phyloP scores from a whole-genome alignment of 2,113 vertebrate species.

The Strix uralensis region DNA sequence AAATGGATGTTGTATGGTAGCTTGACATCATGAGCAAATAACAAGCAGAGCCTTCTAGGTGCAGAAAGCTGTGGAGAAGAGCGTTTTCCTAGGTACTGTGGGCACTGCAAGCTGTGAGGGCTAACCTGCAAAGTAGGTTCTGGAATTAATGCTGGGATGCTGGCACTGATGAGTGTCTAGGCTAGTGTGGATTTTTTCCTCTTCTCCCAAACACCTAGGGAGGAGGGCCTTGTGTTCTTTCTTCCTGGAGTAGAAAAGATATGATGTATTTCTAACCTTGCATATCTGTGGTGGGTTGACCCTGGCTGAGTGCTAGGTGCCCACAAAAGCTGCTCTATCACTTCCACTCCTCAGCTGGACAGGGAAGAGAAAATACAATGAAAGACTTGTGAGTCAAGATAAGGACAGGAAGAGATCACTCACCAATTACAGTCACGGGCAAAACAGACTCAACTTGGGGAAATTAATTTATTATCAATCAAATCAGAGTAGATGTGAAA shows the following conservation, averaged over 20 bases:
- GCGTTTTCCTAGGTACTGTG: background rate
- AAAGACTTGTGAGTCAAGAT: too few relatives aligned
- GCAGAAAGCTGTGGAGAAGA: background rate
- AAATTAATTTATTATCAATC: too few relatives aligned
- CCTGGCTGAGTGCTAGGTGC: too few relatives aligned
- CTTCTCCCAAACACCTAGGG: background rate
- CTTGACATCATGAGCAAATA: background rate
- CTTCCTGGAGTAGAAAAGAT: background rate
- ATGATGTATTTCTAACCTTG: background rate
- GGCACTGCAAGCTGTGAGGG: background rate
- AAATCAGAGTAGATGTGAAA: too few relatives aligned
- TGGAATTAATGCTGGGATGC: background rate
- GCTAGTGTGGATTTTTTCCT: background rate
- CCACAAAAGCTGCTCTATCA: too few relatives aligned
- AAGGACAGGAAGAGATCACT: too few relatives aligned
- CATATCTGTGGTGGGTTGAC: background rate
- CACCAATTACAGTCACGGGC: too few relatives aligned
- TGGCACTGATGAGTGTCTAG: background rate
- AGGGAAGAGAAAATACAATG: too few relatives aligned
- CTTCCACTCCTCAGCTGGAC: too few relatives aligned
- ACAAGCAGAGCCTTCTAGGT: background rate
- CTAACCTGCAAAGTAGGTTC: background rate
- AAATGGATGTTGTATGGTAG: background rate
- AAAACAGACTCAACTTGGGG: too few relatives aligned
- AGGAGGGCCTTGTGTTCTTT: background rate